phyloP scores from a whole-genome alignment of 2,113 vertebrate genomes.

The Melospiza georgiana region DNA sequence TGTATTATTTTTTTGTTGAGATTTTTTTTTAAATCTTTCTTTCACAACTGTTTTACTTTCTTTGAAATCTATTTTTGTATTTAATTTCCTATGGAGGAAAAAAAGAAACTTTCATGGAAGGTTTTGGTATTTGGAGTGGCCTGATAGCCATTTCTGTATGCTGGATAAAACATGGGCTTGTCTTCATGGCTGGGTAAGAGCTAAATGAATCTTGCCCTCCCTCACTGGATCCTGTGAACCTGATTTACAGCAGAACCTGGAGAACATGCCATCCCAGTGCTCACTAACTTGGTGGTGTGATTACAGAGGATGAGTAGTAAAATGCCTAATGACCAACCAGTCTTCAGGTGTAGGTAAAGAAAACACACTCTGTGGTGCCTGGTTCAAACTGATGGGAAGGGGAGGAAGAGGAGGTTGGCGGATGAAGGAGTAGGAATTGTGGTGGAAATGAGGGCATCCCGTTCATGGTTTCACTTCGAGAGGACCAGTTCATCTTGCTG shows the following conservation, averaged over 20 bases:
- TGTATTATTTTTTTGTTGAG: slow-evolving; percentile 13
- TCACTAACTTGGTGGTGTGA: neutral
- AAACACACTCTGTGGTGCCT: neutral
- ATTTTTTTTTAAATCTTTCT: slow-evolving; percentile 17
- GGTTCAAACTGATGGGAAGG: neutral
- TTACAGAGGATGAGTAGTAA: slow-evolving; percentile 1
- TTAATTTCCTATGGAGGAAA: slow-evolving; percentile 60
- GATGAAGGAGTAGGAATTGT: neutral
- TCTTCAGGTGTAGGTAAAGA: neutral
- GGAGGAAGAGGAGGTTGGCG: neutral
- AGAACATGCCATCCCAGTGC: slow-evolving; percentile 13
- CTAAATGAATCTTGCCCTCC: slow-evolving; percentile 15
- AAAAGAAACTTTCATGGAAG: slow-evolving; percentile 51
- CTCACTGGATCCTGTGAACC: slow-evolving; percentile 1
- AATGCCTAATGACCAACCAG: neutral
- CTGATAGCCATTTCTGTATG: neutral
- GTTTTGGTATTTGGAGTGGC: slow-evolving; percentile 40
- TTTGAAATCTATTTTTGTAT: slow-evolving; percentile 61
- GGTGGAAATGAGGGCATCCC: neutral
- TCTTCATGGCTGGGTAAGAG: neutral
- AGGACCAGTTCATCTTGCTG: neutral
- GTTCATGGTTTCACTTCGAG: neutral
- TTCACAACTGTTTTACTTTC: slow-evolving; percentile 50
- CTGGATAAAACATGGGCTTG: slow-evolving; percentile 3
- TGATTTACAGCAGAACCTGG: neutral